phyloP scores from a whole-genome alignment of 2,113 vertebrate species.

The Sigmodon hispidus region DNA sequence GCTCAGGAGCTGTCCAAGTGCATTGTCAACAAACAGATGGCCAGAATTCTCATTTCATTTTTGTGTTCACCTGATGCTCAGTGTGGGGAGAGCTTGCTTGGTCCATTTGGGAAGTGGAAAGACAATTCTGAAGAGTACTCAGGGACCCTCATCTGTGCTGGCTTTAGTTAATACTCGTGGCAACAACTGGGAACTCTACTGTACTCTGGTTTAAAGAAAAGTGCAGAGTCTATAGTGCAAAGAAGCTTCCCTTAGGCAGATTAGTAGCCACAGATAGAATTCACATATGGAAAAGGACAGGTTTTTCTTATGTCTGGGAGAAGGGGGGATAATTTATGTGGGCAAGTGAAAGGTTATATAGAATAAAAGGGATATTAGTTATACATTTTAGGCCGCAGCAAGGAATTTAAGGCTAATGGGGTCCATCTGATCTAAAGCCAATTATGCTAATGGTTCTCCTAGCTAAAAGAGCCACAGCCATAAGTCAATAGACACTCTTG shows the following conservation, averaged over 20 bases:
- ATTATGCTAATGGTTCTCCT: conserved; percentile 83
- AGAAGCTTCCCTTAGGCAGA: conserved; percentile 49
- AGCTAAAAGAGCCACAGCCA: conserved; percentile 74
- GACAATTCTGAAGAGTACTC: background rate
- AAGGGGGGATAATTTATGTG: conserved; percentile 69
- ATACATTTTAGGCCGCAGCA: conserved; percentile 73
- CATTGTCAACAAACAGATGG: conserved; percentile 27
- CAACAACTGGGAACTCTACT: fast-evolving
- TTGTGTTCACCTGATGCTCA: background rate
- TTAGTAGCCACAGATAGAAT: background rate
- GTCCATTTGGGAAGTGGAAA: background rate
- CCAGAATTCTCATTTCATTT: background rate
- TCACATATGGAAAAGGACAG: background rate
- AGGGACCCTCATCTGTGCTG: background rate
- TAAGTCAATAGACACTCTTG: conserved; percentile 72
- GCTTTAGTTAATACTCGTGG: background rate
- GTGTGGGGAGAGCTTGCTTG: background rate
- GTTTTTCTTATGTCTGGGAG: conserved; percentile 44
- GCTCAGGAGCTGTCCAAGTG: background rate
- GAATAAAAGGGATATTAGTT: conserved; percentile 76
- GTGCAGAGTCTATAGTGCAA: conserved; percentile 50
- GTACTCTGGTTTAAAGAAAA: fast-evolving
- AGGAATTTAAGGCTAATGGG: conserved; percentile 83
- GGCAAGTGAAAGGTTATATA: conserved; percentile 54
- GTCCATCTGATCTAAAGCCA: conserved; percentile 79